phyloP scores from a whole-genome alignment of 2,113 vertebrate species.

The Falco punctatus region DNA sequence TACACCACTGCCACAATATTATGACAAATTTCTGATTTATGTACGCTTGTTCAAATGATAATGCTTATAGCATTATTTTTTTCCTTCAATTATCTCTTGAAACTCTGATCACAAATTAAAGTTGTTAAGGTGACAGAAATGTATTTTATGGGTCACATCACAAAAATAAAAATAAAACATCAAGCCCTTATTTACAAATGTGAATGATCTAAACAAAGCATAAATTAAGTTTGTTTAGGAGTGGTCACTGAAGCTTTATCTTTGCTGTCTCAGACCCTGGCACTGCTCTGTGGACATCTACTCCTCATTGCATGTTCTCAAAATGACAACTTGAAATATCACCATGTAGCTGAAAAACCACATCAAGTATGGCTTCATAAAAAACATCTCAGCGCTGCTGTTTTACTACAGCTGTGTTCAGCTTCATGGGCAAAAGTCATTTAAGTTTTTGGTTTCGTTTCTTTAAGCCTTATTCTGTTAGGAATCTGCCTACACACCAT shows the following conservation, averaged over 20 bases:
- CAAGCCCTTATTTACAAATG: background rate
- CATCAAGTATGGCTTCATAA: background rate
- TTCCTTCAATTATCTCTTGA: background rate
- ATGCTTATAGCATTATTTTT: background rate
- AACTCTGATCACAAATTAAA: background rate
- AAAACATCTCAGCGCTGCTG: background rate
- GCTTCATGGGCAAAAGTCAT: background rate
- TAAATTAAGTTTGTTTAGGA: background rate
- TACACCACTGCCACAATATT: background rate
- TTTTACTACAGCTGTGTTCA: background rate
- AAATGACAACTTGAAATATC: background rate
- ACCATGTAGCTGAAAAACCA: background rate
- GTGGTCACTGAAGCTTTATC: background rate
- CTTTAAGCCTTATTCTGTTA: fast-evolving
- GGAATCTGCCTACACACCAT: background rate
- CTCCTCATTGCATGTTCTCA: background rate
- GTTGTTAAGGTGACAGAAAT: background rate
- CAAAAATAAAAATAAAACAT: background rate
- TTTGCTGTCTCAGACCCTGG: background rate
- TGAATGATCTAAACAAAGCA: background rate
- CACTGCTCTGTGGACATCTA: background rate
- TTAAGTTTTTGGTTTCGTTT: fast-evolving
- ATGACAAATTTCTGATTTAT: background rate
- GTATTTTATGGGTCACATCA: background rate
- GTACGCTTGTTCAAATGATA: background rate